phyloP scores from a whole-genome alignment of 1,140 invertebrate genomes.

The Pteromalus puparum region DNA sequence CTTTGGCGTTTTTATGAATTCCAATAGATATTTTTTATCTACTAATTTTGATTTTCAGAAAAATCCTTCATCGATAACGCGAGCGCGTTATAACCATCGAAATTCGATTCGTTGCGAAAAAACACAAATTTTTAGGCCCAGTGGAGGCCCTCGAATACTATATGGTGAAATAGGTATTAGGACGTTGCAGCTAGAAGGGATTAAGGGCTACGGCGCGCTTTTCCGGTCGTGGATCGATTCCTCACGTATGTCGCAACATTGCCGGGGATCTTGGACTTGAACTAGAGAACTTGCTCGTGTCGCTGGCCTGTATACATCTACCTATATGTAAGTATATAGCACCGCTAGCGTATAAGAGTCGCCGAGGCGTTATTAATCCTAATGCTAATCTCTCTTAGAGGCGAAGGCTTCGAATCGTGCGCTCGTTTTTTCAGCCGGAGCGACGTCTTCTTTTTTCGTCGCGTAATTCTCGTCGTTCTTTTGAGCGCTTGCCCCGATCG shows the following conservation, averaged over 20 bases:
- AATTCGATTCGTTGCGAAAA: no score
- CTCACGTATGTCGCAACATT: neutral
- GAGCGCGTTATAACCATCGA: no score
- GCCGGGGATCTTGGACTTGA: constrained; percentile 24
- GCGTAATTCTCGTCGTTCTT: neutral
- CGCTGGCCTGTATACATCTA: no score
- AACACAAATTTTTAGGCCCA: no score
- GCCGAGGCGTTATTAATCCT: neutral
- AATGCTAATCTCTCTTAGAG: constrained; percentile 1
- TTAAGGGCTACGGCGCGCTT: neutral
- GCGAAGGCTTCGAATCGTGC: neutral
- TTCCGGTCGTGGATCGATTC: constrained; percentile 7
- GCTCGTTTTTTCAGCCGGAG: neutral
- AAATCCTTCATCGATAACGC: no score
- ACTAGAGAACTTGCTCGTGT: neutral
- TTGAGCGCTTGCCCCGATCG: neutral
- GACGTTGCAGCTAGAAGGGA: neutral
- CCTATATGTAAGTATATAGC: neutral
- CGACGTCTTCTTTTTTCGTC: neutral
- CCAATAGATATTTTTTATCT: no score
- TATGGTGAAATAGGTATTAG: no score
- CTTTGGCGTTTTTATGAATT: no score
- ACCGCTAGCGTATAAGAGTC: neutral
- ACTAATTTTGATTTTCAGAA: no score
- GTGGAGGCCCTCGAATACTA: neutral